Percentiles rank a stretch among this genome's conserved stretches.
Conservation (phyloP, 2,113 vertebrate species). For the Alouatta palliata region DNA sequence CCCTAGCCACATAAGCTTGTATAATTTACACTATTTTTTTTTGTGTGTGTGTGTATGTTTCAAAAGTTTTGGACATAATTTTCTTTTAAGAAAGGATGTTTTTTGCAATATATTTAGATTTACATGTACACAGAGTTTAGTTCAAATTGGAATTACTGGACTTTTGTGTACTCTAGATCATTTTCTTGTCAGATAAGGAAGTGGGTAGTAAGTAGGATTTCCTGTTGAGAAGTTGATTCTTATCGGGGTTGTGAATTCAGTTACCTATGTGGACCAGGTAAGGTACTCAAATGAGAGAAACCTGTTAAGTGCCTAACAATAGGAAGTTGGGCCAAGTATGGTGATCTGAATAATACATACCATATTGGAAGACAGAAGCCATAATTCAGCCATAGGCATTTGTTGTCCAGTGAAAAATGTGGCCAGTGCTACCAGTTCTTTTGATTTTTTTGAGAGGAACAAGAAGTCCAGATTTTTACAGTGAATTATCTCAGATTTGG, state of each 20-base stretch:
- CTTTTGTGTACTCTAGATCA: neutral
- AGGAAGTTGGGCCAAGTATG: neutral
- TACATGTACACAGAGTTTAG: neutral
- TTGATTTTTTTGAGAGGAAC: neutral
- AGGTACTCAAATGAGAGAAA: neutral
- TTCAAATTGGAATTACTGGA: neutral
- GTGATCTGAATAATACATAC: neutral
- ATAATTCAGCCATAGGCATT: neutral
- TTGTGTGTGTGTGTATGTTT: neutral
- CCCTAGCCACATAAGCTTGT: neutral
- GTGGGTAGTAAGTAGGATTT: neutral
- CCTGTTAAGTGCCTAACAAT: neutral
- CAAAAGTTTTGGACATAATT: neutral
- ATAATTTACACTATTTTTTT: neutral
- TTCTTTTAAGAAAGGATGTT: neutral
- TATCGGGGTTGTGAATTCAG: neutral
- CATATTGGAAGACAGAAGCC: neutral
- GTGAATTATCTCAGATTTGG: neutral
- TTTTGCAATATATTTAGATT: neutral
- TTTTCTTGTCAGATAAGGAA: neutral
- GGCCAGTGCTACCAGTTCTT: neutral
- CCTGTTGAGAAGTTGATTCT: neutral
- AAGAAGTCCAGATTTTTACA: neutral
- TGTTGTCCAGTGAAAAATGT: neutral
- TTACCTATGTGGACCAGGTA: neutral